Evolutionary conservation across 2,113 vertebrate genomes (phyloP), one percentile per base, ranked within the genome.

Genomic region (Archocentrus centrarchus): DNA sequence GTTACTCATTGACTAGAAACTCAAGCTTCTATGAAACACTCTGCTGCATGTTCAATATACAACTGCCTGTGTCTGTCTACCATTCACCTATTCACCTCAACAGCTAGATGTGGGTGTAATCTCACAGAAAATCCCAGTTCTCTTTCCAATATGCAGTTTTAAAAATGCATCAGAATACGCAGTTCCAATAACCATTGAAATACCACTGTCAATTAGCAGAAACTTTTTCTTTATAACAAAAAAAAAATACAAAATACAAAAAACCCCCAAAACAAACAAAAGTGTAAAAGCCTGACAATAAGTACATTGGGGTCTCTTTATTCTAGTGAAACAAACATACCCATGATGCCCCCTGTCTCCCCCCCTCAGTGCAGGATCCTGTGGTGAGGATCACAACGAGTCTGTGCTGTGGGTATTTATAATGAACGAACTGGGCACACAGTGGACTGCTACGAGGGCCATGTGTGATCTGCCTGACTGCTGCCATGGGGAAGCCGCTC

Each of bases 401-500:
- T 83, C 82, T 86, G 87, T 85, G 79, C 87, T 14, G 68, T 89
- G 86, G 91, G 88, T 93, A 87, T 93, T 92, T 94, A 91, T 93
- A 95, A 94, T 93, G 92, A 95, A 92, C 53, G 27, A 83, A 87
- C 80, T 41, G 53, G 87, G 86, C 87, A 89, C 90, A 88, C 85
- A 76, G 88, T 84, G 92, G 91, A 92, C 91, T 39, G 75, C 87
- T 85, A 86, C 35, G 75, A 91, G 90, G 89, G 83, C 80, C 86
- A 82, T 91, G 93, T 93, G 92, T 93, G 93, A 95, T 94, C 92
- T 93, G 86, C 64, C 90, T 50, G 81, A 91, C 92, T 92, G 83
- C 91, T 93, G 92, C 94, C 94, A 92, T 83, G 75, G 93, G 93
- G 91, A 93, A 92, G 89, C 91, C 80, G 81, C 91, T 89, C 87